Evolutionary conservation across 2,113 vertebrate genomes (phyloP).

Genomic region (Turdus rufiventris): DNA sequence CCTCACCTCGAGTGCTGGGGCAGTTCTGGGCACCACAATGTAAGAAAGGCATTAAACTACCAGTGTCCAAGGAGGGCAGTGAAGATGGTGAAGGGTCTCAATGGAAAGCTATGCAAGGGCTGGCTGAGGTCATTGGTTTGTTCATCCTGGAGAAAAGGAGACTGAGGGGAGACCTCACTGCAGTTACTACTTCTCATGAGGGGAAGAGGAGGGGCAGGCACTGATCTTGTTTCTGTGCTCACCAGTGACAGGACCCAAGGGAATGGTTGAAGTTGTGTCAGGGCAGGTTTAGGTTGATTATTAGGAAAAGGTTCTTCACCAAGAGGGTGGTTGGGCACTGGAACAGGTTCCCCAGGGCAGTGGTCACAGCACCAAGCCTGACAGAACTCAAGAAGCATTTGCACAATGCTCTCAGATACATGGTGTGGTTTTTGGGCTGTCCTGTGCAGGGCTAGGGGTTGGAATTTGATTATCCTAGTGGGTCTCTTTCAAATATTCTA

Average conservation of each 20-base stretch:
- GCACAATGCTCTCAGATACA: background rate
- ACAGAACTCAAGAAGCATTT: accelerated
- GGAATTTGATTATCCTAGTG: background rate
- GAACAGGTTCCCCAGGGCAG: background rate
- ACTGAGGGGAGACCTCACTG: background rate
- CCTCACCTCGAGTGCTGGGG: background rate
- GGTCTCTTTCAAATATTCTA: background rate
- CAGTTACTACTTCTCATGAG: accelerated
- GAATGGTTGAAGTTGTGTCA: background rate
- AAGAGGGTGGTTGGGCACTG: accelerated
- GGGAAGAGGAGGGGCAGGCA: background rate
- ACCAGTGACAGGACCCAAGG: accelerated
- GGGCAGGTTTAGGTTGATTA: background rate
- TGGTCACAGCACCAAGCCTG: background rate
- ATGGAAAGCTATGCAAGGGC: accelerated
- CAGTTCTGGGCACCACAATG: accelerated
- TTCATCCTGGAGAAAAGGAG: background rate
- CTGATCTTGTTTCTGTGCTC: background rate
- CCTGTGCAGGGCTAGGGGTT: too few relatives aligned
- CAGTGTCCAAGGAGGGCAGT: background rate
- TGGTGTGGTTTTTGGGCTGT: background rate
- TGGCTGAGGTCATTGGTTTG: background rate
- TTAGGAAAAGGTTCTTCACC: background rate
- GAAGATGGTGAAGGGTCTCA: background rate
- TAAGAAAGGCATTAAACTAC: background rate